A percentile compares a stretch with the other conserved stretches of the same genome.
phyloP scores from a whole-genome alignment of 2,113 vertebrate species.

The Danio rerio region DNA sequence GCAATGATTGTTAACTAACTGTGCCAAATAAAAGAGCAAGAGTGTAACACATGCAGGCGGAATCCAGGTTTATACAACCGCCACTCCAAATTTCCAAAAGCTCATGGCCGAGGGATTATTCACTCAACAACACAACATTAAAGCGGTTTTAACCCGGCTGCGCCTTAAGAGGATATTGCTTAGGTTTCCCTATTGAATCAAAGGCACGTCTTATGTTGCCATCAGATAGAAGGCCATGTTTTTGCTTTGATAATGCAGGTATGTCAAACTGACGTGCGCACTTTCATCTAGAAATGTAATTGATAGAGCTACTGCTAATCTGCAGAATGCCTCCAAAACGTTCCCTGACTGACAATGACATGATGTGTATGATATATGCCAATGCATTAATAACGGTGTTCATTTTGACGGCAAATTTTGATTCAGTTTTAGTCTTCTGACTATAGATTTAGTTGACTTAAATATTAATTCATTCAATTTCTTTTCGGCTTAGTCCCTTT shows the following conservation, averaged over 20 bases:
- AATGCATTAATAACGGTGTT: neutral
- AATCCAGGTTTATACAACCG: neutral
- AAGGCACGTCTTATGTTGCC: slow-evolving; percentile 7
- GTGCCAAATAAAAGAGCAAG: too few relatives aligned
- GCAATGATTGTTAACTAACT: too few relatives aligned
- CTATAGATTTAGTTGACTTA: too few relatives aligned
- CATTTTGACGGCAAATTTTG: too few relatives aligned
- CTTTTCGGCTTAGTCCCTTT: too few relatives aligned
- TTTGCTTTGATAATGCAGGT: neutral
- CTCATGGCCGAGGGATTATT: slow-evolving; percentile 26
- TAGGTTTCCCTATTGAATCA: neutral
- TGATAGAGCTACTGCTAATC: neutral
- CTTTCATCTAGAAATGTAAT: neutral
- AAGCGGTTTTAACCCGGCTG: slow-evolving; percentile 12
- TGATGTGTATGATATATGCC: neutral
- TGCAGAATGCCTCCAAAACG: neutral
- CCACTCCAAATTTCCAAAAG: slow-evolving; percentile 13
- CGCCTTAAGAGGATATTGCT: slow-evolving; percentile 24
- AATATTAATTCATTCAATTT: too few relatives aligned
- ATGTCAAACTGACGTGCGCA: neutral
- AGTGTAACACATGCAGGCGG: slow-evolving; percentile 10
- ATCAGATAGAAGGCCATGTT: neutral
- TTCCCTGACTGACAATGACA: neutral
- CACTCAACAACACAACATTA: slow-evolving; percentile 8
- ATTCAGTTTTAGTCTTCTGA: too few relatives aligned